These are phyloP conservation scores for Xiphophorus maculatus DNA, from an alignment of 2,113 vertebrate species.

Conservation along the genomic window DNA sequence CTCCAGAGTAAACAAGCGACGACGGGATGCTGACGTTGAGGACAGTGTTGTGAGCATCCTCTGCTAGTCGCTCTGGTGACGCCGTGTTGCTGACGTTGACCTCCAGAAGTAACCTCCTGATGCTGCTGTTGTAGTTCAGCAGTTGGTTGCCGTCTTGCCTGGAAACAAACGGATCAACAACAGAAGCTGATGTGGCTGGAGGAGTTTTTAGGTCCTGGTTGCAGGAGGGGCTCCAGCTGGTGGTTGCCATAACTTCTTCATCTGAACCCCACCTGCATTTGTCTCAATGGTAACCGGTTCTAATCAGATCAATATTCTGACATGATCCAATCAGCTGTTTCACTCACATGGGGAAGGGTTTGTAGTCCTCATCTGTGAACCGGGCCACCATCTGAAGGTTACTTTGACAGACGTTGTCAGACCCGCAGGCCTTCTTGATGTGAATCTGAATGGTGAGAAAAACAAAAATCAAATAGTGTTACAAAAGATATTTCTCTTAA, in stretches of 20 bases:
- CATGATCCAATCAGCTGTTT: not conserved
- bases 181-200: not conserved
- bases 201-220: not conserved
- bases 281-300: not conserved
- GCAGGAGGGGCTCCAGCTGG: not conserved
- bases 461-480: not conserved
- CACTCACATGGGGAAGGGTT: slow-evolving; percentile 75
- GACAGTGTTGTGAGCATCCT: slow-evolving; percentile 87
- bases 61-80: slow-evolving; percentile 69
- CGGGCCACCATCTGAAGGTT: slow-evolving; percentile 87
- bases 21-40: slow-evolving; percentile 83
- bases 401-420: slow-evolving; percentile 89
- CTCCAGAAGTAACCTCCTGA: slow-evolving; percentile 81
- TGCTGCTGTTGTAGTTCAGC: slow-evolving; percentile 77
- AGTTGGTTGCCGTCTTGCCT: slow-evolving; percentile 70
- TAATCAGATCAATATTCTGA: not conserved
- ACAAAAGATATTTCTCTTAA: not conserved
- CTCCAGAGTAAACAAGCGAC: slow-evolving; percentile 80
- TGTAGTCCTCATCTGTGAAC: slow-evolving; percentile 80
- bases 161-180: slow-evolving; percentile 3
- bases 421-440: slow-evolving; percentile 91
- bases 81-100: slow-evolving; percentile 84
- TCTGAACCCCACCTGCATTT: not conserved
- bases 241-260: not conserved
- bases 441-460: slow-evolving; percentile 80